Evolutionary conservation across 2,888 invertebrate species (phyloP), one percentile per base, ranked within the genome.

Genomic region (Idaea biselata): DNA sequence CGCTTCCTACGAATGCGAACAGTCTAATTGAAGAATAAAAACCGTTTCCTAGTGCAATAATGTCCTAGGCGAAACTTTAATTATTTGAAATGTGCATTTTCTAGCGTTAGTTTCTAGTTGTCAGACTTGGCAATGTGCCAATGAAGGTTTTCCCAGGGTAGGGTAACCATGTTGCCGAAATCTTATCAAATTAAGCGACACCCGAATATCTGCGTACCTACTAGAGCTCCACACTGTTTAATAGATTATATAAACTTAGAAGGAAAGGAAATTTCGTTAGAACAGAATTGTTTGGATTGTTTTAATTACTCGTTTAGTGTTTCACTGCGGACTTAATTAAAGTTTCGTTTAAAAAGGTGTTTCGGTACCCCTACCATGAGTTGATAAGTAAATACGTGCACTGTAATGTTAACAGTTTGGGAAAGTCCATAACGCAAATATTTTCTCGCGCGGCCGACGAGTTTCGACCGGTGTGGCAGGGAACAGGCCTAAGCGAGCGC

Each of bases 51-150:
- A 59, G 61, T 66, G 65, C 65, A 66, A 68, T 70, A 69, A 68
- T 64, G 71, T 71, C 68, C 68, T 69, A 61, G 65, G 70, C 63
- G 68, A 68, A 70, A 70, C 73, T 79, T 78, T 82, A 81, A 83
- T 82, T 83, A 81, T 82, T 81, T 79, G 68, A 75, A 79, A 79
- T 74, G 77, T 73, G 74, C 75, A 74, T 74, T 77, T 73, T 72
- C 75, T 74, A 71, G 74, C 71, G 63, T 60, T 65, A 67, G 70
- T 62, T 66, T 63, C 66, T 61, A 60, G 44, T 44, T 44, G 44
- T 8, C 44, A 59, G 33, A 61, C 62, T 71, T 82, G 82, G 82
- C 82, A 32, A 53, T 8, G 31, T 32, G 77, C 82, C 82, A 81
- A 8, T 44, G 44, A 44, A 44, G 44, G 62, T 63, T 68, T 62